Conservation (phyloP, 2,113 vertebrate genomes). For the Cyanoramphus novaezelandiae region DNA sequence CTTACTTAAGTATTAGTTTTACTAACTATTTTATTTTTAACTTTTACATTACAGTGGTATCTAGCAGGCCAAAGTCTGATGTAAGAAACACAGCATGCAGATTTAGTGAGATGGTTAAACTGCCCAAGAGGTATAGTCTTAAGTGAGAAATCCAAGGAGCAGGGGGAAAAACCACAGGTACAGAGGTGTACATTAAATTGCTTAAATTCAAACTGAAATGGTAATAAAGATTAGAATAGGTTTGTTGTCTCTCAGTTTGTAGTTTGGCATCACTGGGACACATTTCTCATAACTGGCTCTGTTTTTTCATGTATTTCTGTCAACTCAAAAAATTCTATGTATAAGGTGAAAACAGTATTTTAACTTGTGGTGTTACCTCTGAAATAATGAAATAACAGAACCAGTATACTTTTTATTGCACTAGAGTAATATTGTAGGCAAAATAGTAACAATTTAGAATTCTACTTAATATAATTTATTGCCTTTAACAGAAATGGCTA, state of each 20-base stretch:
- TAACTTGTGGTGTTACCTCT: not conserved
- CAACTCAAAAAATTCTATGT: not conserved
- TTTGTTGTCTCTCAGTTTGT: not conserved
- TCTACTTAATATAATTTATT: not conserved
- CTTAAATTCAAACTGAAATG: not conserved
- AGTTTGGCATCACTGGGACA: not conserved
- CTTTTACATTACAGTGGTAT: not conserved
- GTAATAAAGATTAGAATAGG: not conserved
- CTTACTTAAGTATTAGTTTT: not conserved
- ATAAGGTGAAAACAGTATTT: not conserved
- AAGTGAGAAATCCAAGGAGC: not conserved
- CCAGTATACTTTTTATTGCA: not conserved
- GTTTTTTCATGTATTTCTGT: not conserved
- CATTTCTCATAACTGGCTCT: not conserved
- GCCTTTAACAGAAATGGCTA: fast-evolving
- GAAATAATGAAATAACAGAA: not conserved
- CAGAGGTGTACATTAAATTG: not conserved
- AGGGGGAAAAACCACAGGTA: not conserved
- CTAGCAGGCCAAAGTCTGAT: not conserved
- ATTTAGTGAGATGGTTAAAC: not conserved
- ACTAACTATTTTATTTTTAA: not conserved
- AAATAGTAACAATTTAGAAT: not conserved
- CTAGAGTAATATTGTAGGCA: not conserved
- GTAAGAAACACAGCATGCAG: not conserved
- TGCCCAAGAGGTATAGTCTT: not conserved